Conservation (phyloP, 2,888 invertebrate genomes). For the Neoitamus cyanurus region DNA sequence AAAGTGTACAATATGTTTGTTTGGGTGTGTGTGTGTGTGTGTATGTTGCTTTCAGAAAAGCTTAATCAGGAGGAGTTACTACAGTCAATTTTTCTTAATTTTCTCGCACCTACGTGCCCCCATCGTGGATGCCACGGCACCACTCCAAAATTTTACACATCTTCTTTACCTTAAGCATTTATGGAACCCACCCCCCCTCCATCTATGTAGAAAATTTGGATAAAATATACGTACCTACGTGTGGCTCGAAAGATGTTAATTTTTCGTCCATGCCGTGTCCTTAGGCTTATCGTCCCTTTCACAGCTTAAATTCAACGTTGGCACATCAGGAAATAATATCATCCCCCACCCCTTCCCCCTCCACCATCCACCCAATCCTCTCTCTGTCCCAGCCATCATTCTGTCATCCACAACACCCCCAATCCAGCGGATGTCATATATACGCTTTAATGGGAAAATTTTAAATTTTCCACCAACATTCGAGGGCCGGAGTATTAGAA, state of each 20-base stretch:
- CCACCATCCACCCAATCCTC: not conserved
- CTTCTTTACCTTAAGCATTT: too few relatives aligned
- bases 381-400: not conserved
- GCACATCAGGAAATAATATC: constrained; percentile 14
- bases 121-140: not conserved
- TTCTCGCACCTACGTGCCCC: constrained; percentile 4
- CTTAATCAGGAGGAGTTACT: constrained; percentile 9
- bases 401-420: not conserved
- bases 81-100: constrained; percentile 35
- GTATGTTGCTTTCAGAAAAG: not conserved
- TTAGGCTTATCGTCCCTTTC: constrained; percentile 35
- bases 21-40: not conserved
- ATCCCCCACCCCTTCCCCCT: not conserved
- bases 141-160: too few relatives aligned
- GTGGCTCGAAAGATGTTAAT: not conserved
- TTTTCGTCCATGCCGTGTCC: constrained; percentile 28
- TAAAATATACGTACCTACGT: not conserved
- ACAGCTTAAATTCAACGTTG: not conserved
- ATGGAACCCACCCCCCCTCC: not conserved
- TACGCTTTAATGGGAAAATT: constrained; percentile 24
- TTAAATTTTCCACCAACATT: not conserved
- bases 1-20: not conserved
- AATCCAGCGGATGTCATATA: not conserved
- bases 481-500: not conserved
- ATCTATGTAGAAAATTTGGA: not conserved